Evolutionary conservation across 2,797 vertebrate genomes (phyloP).

Genomic region (Muscicapa comitata): DNA sequence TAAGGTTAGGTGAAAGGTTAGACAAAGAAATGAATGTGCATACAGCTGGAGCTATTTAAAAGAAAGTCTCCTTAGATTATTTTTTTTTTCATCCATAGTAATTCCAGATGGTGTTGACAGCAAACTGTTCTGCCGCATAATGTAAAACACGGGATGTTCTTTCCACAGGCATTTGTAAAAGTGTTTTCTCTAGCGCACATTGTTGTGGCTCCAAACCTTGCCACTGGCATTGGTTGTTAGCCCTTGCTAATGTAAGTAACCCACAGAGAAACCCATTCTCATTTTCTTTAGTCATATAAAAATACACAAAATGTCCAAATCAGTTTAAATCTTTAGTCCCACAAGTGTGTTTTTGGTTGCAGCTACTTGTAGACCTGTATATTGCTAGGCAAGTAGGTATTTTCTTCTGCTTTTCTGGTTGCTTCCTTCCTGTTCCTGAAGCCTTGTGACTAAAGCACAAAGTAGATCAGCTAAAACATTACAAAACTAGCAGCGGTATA

Average conservation of each 20-base stretch:
- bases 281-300: not conserved
- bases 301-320: not conserved
- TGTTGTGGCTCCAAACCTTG: not conserved
- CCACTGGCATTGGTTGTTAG: not conserved
- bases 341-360: not conserved
- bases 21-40: not conserved
- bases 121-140: accelerated
- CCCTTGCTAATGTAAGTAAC: not conserved
- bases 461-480: not conserved
- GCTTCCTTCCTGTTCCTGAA: not conserved
- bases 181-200: not conserved
- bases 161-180: not conserved
- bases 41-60: not conserved
- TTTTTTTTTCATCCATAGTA: not conserved
- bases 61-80: not conserved
- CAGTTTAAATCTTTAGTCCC: not conserved
- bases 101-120: not conserved
- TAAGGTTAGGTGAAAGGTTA: not conserved
- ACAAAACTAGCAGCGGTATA: not conserved
- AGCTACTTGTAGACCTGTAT: not conserved
- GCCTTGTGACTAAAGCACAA: not conserved
- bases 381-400: not conserved
- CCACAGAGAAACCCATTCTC: not conserved
- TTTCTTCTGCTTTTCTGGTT: not conserved
- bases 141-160: not conserved